These are phyloP conservation scores for Dendrocincla tyrannina DNA, from an alignment of 2,797 vertebrate species.

Conservation along the genomic window DNA sequence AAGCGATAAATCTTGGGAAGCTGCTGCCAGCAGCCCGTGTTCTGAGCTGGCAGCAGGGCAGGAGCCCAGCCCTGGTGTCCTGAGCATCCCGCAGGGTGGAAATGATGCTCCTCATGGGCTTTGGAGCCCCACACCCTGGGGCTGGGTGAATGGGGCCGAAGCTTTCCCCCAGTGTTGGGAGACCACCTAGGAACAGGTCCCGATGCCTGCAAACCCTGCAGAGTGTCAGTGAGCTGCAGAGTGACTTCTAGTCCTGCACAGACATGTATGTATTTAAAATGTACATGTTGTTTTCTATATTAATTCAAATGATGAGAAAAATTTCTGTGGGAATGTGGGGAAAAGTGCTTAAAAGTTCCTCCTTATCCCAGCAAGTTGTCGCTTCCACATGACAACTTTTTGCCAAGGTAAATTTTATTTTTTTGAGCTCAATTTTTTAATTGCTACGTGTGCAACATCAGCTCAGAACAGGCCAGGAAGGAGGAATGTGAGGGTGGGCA, in stretches of 20 bases:
- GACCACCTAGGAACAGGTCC: background rate
- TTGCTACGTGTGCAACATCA: fast-evolving
- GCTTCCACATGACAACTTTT: fast-evolving
- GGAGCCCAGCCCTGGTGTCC: background rate
- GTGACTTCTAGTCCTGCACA: background rate
- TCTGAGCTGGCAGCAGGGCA: fast-evolving
- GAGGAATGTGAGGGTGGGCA: background rate
- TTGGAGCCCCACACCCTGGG: background rate
- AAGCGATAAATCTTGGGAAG: background rate
- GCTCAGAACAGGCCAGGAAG: background rate
- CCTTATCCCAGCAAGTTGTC: background rate
- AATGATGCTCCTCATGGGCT: fast-evolving
- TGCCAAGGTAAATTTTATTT: background rate
- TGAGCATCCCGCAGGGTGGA: fast-evolving
- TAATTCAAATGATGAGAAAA: background rate
- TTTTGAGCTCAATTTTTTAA: background rate
- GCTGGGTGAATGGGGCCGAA: fast-evolving
- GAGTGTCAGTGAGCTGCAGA: fast-evolving
- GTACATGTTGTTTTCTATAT: background rate
- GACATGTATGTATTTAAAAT: fast-evolving
- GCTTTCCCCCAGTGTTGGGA: fast-evolving
- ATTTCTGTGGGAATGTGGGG: background rate
- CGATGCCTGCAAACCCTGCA: fast-evolving
- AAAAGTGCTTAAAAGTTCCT: background rate
- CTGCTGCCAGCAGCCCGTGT: fast-evolving